A percentile compares a stretch with the other conserved stretches of the same genome.
Evolutionary conservation across 2,888 invertebrate genomes (phyloP).

Genomic region (Clusia tigrina): DNA sequence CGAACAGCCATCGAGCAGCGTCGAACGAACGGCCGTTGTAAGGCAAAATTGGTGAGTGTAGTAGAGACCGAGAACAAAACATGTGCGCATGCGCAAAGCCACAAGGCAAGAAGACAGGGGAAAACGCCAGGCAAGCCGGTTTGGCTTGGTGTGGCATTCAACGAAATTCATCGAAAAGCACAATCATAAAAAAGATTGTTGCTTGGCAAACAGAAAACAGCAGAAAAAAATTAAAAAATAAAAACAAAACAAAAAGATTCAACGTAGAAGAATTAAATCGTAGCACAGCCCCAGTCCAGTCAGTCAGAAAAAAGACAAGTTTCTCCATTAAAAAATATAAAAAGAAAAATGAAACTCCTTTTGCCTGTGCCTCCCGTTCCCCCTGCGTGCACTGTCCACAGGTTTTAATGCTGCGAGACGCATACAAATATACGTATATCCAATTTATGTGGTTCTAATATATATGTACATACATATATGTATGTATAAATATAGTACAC

Average conservation of each 20-base stretch:
- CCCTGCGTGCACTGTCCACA: neutral
- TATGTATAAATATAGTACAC: too few species aligned
- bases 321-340: constrained; percentile 10
- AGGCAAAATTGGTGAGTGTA: neutral
- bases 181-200: constrained; percentile 13
- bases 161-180: constrained; percentile 24
- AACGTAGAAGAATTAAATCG: constrained; percentile 18
- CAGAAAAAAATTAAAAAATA: too few species aligned
- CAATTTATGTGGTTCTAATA: too few species aligned
- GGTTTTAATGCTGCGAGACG: neutral
- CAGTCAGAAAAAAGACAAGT: constrained; percentile 17
- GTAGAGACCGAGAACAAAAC: constrained; percentile 22
- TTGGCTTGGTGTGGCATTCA: constrained; percentile 50
- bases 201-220: constrained; percentile 8
- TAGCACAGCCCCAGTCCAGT: constrained; percentile 14
- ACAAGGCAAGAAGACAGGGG: constrained; percentile 6
- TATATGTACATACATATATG: constrained; percentile 6
- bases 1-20: constrained; percentile 17
- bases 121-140: constrained; percentile 45
- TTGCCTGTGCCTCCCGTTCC: neutral
- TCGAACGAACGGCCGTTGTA: neutral
- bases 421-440: neutral
- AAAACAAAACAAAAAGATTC: constrained; percentile 2
- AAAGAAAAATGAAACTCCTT: constrained; percentile 7
- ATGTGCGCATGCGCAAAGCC: constrained; percentile 18